Conservation (phyloP, 1,140 invertebrate species). For the Listronotus oregonensis region DNA sequence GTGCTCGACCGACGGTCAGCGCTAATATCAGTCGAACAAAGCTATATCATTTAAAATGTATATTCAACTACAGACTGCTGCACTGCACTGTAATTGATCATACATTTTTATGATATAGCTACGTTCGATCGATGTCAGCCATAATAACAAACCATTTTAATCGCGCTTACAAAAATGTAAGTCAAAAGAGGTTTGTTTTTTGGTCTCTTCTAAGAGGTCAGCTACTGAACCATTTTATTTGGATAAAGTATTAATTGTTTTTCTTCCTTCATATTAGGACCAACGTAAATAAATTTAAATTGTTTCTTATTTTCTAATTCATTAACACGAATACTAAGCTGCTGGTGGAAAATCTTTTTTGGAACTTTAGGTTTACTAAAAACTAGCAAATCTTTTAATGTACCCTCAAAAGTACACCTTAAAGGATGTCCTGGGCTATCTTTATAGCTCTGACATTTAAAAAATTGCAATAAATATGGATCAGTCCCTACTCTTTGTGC, state of each 20-base stretch:
- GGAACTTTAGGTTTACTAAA: conserved; percentile 87
- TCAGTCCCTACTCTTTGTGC: conserved; percentile 89
- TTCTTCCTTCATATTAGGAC: conserved; percentile 83
- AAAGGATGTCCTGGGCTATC: conserved; percentile 88
- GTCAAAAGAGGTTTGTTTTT: no score
- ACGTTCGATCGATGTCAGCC: no score
- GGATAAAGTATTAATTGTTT: conserved; percentile 95
- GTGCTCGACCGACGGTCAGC: no score
- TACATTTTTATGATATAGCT: no score
- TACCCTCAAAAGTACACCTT: conserved; percentile 87
- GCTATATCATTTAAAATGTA: no score
- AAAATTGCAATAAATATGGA: conserved; percentile 95
- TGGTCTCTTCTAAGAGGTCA: conserved; percentile 91
- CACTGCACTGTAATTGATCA: no score
- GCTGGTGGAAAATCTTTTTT: conserved; percentile 95
- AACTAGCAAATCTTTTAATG: conserved; percentile 86
- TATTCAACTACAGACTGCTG: no score
- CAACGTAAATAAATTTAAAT: conserved; percentile 91
- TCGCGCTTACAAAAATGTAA: no score
- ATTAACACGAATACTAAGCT: conserved; percentile 93
- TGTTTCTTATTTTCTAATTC: conserved; percentile 98
- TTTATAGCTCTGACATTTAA: conserved; percentile 93
- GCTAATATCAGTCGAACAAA: no score
- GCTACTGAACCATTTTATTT: conserved; percentile 92
- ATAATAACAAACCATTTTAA: no score